Base-by-base conservation (phyloP, 1,140 invertebrate genomes). In the Gryon sp. region DNA sequence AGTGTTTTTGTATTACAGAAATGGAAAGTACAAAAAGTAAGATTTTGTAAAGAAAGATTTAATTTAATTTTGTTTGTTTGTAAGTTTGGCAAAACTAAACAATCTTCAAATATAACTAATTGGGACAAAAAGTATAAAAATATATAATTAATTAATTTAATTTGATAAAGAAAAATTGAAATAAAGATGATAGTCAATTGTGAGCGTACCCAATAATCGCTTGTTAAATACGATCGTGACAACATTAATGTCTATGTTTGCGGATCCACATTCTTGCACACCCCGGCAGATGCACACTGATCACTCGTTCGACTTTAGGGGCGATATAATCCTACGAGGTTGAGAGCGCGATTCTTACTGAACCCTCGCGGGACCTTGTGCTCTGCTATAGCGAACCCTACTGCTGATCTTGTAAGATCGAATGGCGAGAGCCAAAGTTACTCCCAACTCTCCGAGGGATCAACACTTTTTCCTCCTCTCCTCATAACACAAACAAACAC, bases 281-380 rank as follows among this genome's bases (percentile, higher is more conserved):
- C 62, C 62, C 53, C 43, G 52, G 16, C 38, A 41, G 24, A 60
- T 45, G 28, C 38, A 62, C 57, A 52, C 26, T 62, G 41, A 57
- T 0, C 50, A 57, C 41, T 57, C 3, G 41, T 55, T 32, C 12
- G 50, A 70, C 60, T 76, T 62, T 38, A 65, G 62, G 76, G 66
- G 76, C 68, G 55, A 52, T 16, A 74, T 45, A 80, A 77, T 83
- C 80, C 80, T 85, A 82, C 79, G 79, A 81, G 83, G 81, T 69
- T 78, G 81, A 85, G 81, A 69, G 85, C 84, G 79, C 84, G 84
- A 82, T 80, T 83, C 80, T 76, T 74, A 87, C 85, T 87, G 84
- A 83, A 83, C 84, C 84, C 80, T 82, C 70, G 57, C 74, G 80
- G 78, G 81, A 84, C 70, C 80, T 75, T 72, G 81, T 85, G 82